These are phyloP conservation scores for Mythimna loreyi DNA, from an alignment of 2,888 invertebrate species.

Conservation along the genomic window DNA sequence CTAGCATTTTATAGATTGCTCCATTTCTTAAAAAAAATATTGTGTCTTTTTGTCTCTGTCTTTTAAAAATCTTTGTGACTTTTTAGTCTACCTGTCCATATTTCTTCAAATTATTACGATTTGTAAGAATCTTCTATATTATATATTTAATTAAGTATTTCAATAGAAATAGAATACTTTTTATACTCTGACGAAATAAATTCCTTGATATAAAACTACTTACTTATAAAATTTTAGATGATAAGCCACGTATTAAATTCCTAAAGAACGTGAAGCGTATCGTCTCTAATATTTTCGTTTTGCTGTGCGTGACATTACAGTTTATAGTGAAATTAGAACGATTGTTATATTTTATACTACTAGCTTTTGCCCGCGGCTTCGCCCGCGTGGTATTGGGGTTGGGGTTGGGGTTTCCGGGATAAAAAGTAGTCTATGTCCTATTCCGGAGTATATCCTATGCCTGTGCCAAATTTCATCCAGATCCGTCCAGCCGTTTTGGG, in stretches of 20 bases:
- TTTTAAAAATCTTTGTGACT: neutral
- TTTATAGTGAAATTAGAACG: neutral
- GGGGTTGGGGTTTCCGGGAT: too few relatives aligned
- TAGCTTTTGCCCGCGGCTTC: too few relatives aligned
- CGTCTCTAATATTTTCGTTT: neutral
- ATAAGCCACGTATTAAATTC: conserved; percentile 41
- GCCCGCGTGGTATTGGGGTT: too few relatives aligned
- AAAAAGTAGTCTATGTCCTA: too few relatives aligned
- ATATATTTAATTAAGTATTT: neutral
- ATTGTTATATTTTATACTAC: neutral
- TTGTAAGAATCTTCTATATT: neutral
- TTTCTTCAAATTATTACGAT: neutral
- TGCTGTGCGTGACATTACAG: conserved; percentile 25
- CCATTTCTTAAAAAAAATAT: neutral
- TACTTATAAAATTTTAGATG: conserved; percentile 6
- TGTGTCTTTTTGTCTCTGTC: neutral
- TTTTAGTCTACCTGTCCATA: neutral
- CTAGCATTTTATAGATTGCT: neutral
- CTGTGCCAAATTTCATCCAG: too few relatives aligned
- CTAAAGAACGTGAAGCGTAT: conserved; percentile 9
- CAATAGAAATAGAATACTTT: neutral
- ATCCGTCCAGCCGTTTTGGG: too few relatives aligned
- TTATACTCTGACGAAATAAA: conserved; percentile 22
- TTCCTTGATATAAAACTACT: conserved; percentile 13
- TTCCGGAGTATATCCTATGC: too few relatives aligned